Conservation (phyloP, 2,797 vertebrate genomes). For the Alosa sapidissima region DNA sequence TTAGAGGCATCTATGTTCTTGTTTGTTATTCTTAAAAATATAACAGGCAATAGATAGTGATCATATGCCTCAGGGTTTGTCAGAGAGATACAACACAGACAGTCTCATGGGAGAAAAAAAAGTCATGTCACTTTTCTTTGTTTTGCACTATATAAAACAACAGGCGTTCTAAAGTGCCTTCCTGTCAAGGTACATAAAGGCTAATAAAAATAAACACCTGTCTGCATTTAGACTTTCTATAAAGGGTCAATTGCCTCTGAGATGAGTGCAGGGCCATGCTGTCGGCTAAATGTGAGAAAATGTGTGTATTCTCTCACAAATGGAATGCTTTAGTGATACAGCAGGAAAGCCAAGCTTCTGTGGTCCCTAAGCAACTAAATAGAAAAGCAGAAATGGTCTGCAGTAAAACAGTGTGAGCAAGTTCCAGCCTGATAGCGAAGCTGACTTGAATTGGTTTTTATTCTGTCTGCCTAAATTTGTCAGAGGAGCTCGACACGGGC, state of each 20-base stretch:
- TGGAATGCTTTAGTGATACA: neutral
- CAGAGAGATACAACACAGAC: neutral
- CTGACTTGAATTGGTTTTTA: neutral
- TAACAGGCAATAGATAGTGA: no score
- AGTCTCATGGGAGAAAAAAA: neutral
- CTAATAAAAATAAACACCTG: neutral
- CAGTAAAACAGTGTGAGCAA: neutral
- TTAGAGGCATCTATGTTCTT: no score
- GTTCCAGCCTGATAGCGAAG: neutral
- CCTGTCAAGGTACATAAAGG: neutral
- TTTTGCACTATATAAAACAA: neutral
- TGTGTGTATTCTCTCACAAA: neutral
- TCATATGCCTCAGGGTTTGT: neutral
- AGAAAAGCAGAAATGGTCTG: slow-evolving; percentile 4
- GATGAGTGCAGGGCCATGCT: neutral
- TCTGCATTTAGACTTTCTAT: neutral
- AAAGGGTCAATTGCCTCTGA: neutral
- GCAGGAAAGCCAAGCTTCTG: neutral
- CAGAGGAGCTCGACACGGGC: neutral
- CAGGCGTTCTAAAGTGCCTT: neutral
- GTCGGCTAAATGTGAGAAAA: neutral
- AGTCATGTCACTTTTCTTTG: neutral
- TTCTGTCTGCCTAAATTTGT: neutral
- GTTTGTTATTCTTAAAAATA: no score
- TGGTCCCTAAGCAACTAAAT: slow-evolving; percentile 18